Evolutionary conservation across 2,888 invertebrate species (phyloP).

Genomic region (Dolichopus griseipennis): DNA sequence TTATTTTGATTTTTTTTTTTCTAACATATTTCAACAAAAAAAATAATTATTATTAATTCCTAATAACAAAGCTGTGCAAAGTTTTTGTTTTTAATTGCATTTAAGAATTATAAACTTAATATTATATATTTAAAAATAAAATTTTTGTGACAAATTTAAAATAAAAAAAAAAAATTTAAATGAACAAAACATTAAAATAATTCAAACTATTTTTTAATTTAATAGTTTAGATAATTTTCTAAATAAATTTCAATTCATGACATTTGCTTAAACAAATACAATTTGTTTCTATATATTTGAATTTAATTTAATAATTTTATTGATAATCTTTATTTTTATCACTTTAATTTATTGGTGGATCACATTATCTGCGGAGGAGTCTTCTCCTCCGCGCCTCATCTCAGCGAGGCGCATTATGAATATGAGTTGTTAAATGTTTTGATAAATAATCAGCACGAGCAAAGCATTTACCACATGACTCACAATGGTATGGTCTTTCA

Average conservation of each 20-base stretch:
- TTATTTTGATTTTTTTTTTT: background rate
- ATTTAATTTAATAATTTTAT: background rate
- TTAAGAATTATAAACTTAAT: too few relatives aligned
- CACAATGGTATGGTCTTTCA: slow-evolving; percentile 83
- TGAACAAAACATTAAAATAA: too few relatives aligned
- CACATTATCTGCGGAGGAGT: slow-evolving; percentile 44
- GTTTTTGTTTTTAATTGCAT: background rate
- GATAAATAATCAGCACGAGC: slow-evolving; percentile 83
- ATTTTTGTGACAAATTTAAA: too few relatives aligned
- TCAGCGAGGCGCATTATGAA: slow-evolving; percentile 61
- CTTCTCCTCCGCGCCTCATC: slow-evolving; percentile 46
- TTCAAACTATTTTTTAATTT: too few relatives aligned
- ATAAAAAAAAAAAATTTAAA: too few relatives aligned
- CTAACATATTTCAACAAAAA: background rate
- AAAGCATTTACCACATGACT: slow-evolving; percentile 86
- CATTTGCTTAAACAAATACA: too few relatives aligned
- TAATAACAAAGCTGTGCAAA: background rate
- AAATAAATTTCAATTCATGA: too few relatives aligned
- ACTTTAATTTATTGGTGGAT: slow-evolving; percentile 15
- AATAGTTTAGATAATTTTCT: too few relatives aligned
- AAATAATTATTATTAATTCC: background rate
- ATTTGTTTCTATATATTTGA: slow-evolving; percentile 10
- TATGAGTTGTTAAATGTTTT: slow-evolving; percentile 84
- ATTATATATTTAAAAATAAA: too few relatives aligned
- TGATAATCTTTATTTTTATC: slow-evolving; percentile 25